Evolutionary conservation across 2,113 vertebrate species (phyloP), one percentile per base, ranked within the genome.

Genomic region (Pavo muticus): DNA sequence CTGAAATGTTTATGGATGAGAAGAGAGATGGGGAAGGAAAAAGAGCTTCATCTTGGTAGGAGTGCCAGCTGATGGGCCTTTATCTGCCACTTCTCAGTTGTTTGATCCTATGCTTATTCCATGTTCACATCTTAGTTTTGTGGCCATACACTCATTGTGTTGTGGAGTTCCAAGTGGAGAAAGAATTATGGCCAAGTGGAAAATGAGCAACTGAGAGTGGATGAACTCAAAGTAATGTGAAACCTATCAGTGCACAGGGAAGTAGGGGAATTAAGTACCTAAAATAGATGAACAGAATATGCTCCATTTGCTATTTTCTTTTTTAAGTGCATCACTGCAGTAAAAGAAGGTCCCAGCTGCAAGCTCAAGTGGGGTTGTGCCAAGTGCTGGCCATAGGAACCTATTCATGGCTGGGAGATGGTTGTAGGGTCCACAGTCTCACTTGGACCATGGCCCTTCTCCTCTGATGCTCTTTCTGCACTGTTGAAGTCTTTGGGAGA

Each of bases 91-190:
- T 52, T 54, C 61, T 47, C 52, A n/a, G 16, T 12, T 17, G 39
- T 47, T 56, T 21, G 14, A 50, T 23, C 29, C 79, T 32, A 0
- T 44, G 3, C 4, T 0, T 25, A 4, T 37, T 91, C 39, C 60
- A 40, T 10, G 10, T 44, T 90, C 40, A 8, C 29, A 15, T 35
- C 74, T 35, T 60, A 47, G 2, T 73, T 90, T 72, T 64, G 54
- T 68, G 83, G 37, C 68, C 4, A 0, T 24, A 5, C 5, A 4
- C 21, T 57, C 10, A 4, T 57, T 37, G 14, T 47, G 29, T 30
- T 27, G 25, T 4, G 47, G 64, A 78, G 21, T 42, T 73, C 57
- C 65, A 71, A 11, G 4, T 59, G 32, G 50, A 71, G 48, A 59
- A 30, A 23, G 52, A 54, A 54, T 54, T 0, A 4, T 14, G 48